Base-by-base conservation (phyloP, 2,797 vertebrate species). In the Miichthys miiuy region DNA sequence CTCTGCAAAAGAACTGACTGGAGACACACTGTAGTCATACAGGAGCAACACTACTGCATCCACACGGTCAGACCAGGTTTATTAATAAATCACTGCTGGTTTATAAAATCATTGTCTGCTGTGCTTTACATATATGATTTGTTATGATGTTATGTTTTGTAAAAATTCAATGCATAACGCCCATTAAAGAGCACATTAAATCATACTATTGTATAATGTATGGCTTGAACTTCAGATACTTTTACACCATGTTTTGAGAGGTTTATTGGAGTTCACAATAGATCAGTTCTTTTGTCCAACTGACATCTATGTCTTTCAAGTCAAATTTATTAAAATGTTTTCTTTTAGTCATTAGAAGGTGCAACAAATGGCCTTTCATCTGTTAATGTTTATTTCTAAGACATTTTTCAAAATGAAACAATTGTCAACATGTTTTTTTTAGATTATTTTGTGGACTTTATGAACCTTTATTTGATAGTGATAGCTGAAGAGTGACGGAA, bases 1-100 rank as follows among this genome's bases (percentile, higher is more conserved):
- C 30, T 80, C 16, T 57, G 48, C 14, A 23, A 16, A 62, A 55
- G 1, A 61, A 16, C n/a, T n/a, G 48, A 38, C 62, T 67, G 60
- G 41, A 74, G 56, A 65, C n/a, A 27, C 38, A 54, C 5, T 17
- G 12, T 0, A 46, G 17, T 25, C 34, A 6, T 1, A 42, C 21
- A 56, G 44, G 6, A 73, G 55, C n/a, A 20, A 46, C 41, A 48
- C 41, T 51, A 25, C 25, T 13, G 52, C 52, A 46, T 46, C 54
- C 48, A 23, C 11, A 10, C 0, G 10, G 17, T 58, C 20, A 27
- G 9, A 61, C 10, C 3, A 17, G 50, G 9, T 34, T 41, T 50
- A 62, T 64, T 60, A 25, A 65, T 3, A 17, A 52, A 23, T 57
- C 18, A 42, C 9, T 18, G 21, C 14, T 30, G 3, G 20, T 50